Conservation (phyloP, 1,140 invertebrate genomes). For the Elysia chlorotica region DNA sequence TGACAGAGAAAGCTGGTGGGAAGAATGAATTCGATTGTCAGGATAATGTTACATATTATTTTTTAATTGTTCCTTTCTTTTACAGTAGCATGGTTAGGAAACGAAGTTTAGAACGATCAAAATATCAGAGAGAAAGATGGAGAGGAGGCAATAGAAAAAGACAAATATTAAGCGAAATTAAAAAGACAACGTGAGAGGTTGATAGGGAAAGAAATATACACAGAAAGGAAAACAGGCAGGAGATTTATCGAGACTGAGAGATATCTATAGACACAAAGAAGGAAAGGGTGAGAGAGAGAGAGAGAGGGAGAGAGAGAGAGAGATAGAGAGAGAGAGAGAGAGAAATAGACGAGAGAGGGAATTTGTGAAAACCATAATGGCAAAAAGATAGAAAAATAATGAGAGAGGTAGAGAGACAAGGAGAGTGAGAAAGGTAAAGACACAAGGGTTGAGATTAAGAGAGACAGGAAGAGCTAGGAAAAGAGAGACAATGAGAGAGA, state of each 20-base stretch:
- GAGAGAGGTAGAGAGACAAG: neutral
- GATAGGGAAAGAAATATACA: neutral
- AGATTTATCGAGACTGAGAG: neutral
- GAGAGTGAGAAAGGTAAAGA: too few relatives aligned
- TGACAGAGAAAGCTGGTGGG: slow-evolving; percentile 74
- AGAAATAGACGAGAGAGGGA: neutral
- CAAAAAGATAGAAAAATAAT: too few relatives aligned
- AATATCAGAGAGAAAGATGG: neutral
- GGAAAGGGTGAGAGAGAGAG: neutral
- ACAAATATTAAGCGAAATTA: neutral
- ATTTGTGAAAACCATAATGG: too few relatives aligned
- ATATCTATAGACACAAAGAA: neutral
- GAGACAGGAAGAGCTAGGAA: too few relatives aligned
- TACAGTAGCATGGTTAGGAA: too few relatives aligned
- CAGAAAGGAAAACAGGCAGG: neutral
- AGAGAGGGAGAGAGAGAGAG: slow-evolving; percentile 7
- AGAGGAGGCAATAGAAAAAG: neutral
- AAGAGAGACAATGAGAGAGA: too few relatives aligned
- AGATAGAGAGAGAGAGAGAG: neutral
- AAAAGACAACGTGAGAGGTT: neutral
- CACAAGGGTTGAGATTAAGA: too few relatives aligned
- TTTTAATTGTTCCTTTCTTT: too few relatives aligned
- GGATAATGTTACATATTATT: too few relatives aligned
- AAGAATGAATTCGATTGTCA: too few relatives aligned
- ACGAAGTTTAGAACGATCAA: neutral